These are phyloP conservation scores for Lepas anatifera DNA, from an alignment of 2,888 invertebrate species.

Conservation along the genomic window DNA sequence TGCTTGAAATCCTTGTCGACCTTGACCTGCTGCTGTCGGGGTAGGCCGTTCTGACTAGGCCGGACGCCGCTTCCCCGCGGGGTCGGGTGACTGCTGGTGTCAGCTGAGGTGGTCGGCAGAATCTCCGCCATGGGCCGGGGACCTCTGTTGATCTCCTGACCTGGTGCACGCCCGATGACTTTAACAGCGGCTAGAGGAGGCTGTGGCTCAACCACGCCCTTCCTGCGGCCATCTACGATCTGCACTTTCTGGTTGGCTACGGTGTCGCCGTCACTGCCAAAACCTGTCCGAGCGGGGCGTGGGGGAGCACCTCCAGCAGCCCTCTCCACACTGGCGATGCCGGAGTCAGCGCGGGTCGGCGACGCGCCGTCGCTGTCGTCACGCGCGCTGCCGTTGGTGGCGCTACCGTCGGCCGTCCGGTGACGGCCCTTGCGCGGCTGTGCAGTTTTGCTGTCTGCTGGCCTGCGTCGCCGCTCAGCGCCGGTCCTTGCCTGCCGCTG, in stretches of 20 bases:
- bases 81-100: conserved; percentile 8
- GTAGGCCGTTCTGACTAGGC: not conserved
- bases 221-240: not conserved
- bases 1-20: not conserved
- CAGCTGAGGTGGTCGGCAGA: not conserved
- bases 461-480: not conserved
- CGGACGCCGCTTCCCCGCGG: not conserved
- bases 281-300: not conserved
- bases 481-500: not conserved
- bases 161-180: not conserved
- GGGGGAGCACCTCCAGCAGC: not conserved
- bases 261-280: not conserved
- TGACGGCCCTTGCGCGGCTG: not conserved
- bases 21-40: not conserved
- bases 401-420: not conserved
- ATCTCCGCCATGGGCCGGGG: not conserved
- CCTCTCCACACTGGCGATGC: not conserved
- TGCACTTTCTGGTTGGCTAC: not conserved
- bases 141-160: not conserved
- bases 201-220: not conserved
- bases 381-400: not conserved
- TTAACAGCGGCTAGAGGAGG: not conserved
- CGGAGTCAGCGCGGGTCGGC: not conserved
- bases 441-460: no score
- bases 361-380: not conserved